Conservation (phyloP, 2,797 vertebrate genomes). For the Manis javanica region DNA sequence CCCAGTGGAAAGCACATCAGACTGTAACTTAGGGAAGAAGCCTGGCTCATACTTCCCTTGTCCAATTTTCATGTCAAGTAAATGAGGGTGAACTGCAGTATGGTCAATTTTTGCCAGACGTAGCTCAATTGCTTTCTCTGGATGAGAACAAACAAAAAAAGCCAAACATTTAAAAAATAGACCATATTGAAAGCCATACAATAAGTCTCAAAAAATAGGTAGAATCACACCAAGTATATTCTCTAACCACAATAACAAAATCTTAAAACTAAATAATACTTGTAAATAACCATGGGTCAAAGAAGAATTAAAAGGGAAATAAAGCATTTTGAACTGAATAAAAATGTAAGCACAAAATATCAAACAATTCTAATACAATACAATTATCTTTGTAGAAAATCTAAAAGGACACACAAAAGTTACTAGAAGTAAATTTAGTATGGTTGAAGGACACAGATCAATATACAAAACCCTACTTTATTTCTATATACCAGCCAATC, state of each 20-base stretch:
- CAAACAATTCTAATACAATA: background rate
- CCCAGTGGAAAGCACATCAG: conserved; percentile 96
- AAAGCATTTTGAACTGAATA: background rate
- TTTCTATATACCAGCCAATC: background rate
- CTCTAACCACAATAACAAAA: background rate
- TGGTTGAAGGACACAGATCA: background rate
- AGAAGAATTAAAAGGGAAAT: conserved; percentile 1
- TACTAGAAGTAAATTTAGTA: background rate
- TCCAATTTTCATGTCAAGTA: conserved; percentile 99
- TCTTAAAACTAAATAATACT: conserved; percentile 17
- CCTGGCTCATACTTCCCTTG: conserved; percentile 98
- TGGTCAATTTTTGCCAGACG: conserved; percentile 98
- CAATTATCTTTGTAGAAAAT: background rate
- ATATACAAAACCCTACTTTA: background rate
- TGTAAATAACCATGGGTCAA: background rate
- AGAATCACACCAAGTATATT: background rate
- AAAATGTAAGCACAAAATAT: conserved; percentile 27
- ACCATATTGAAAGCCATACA: background rate
- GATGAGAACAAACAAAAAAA: conserved; percentile 55
- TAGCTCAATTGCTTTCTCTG: conserved; percentile 97
- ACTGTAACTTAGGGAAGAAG: conserved; percentile 97
- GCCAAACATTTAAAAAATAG: background rate
- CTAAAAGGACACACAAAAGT: background rate
- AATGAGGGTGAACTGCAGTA: conserved; percentile 97
- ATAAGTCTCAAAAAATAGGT: conserved; percentile 24